Percentiles rank a stretch among this genome's conserved stretches.
Conservation (phyloP, 2,888 invertebrate genomes). For the Xestia ashworthii region DNA sequence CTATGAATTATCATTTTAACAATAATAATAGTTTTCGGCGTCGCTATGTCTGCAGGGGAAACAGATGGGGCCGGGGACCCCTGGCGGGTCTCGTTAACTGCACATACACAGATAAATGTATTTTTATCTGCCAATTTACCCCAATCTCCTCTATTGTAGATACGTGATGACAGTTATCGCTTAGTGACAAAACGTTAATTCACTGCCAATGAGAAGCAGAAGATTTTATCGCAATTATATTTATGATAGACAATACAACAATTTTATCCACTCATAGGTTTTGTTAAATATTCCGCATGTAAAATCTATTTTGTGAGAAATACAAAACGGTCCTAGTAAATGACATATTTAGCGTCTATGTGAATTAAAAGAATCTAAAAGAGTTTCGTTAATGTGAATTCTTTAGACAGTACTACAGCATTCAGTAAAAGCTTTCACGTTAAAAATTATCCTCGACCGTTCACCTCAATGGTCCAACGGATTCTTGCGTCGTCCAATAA, state of each 20-base stretch:
- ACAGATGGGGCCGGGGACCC: conserved; percentile 80
- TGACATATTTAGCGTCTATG: conserved; percentile 49
- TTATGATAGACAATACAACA: conserved; percentile 15
- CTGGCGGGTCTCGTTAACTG: conserved; percentile 85
- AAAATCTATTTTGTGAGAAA: conserved; percentile 11
- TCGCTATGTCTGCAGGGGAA: conserved; percentile 82
- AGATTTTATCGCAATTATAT: conserved; percentile 54
- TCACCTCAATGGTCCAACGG: conserved; percentile 66
- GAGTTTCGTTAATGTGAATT: conserved; percentile 65
- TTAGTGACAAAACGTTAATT: conserved; percentile 72
- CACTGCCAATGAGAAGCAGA: conserved; percentile 46
- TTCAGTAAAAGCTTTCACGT: conserved; percentile 69
- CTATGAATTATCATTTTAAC: conserved; percentile 69
- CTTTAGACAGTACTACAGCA: conserved; percentile 61
- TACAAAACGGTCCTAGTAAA: conserved; percentile 16
- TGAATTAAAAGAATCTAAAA: conserved; percentile 58
- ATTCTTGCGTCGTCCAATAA: conserved; percentile 66
- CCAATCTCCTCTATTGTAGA: conserved; percentile 86
- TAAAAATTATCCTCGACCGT: conserved; percentile 69
- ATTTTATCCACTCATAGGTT: conserved; percentile 13
- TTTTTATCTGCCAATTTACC: conserved; percentile 89
- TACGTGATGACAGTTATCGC: conserved; percentile 82
- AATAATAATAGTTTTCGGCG: conserved; percentile 83
- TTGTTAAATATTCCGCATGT: background rate
- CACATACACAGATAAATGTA: conserved; percentile 85